These are phyloP conservation scores for Sylvia atricapilla DNA, from an alignment of 2,113 vertebrate genomes.

Conservation along the genomic window DNA sequence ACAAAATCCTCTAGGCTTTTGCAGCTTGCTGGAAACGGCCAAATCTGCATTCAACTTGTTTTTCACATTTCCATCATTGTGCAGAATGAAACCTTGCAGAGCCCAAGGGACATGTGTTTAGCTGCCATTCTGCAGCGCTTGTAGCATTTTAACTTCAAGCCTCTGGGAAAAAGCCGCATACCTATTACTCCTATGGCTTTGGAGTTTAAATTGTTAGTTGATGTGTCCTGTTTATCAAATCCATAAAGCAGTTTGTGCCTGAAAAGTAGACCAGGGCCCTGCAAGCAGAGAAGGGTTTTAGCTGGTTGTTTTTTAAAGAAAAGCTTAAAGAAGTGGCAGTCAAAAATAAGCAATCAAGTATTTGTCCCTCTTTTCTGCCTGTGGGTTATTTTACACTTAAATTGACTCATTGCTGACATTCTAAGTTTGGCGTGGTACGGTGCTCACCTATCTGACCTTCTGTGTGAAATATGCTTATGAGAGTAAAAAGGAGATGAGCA, in stretches of 20 bases:
- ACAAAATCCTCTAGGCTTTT: conserved; percentile 30
- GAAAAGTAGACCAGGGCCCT: conserved; percentile 33
- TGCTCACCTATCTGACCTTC: not conserved
- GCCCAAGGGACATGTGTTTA: not conserved
- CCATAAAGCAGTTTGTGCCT: conserved; percentile 4
- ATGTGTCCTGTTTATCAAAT: conserved; percentile 40
- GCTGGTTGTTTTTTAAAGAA: conserved; percentile 1
- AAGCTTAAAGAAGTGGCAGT: not conserved
- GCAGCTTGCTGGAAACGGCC: not conserved
- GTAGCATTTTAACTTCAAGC: conserved; percentile 16
- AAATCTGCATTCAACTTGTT: conserved; percentile 31
- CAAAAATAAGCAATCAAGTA: not conserved
- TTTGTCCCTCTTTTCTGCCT: conserved; percentile 2
- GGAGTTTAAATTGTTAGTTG: conserved; percentile 39
- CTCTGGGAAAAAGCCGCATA: conserved; percentile 21
- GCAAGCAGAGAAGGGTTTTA: not conserved
- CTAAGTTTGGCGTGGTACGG: not conserved
- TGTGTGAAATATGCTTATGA: not conserved
- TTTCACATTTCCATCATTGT: not conserved
- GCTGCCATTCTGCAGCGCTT: not conserved
- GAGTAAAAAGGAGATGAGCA: not conserved
- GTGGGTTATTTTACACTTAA: conserved; percentile 28
- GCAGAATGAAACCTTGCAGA: not conserved
- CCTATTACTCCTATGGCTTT: conserved; percentile 38
- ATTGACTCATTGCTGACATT: not conserved